phyloP scores from a whole-genome alignment of 2,888 invertebrate species.

The Ophonus ardosiacus region DNA sequence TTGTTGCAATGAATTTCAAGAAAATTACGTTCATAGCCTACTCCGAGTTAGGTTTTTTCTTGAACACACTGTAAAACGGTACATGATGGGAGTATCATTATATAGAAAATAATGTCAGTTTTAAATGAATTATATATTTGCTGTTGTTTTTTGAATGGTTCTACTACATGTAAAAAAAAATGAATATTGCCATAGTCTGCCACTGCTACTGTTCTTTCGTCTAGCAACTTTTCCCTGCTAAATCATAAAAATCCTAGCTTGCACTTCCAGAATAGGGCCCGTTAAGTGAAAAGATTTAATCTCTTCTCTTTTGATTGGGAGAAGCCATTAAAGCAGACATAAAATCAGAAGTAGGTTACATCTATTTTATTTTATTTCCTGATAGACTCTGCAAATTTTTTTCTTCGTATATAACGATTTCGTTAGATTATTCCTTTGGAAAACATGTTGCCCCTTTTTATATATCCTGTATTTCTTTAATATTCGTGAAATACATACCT shows the following conservation, averaged over 20 bases:
- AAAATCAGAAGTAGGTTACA: slow-evolving; percentile 16
- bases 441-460: background rate
- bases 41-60: too few relatives aligned
- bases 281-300: slow-evolving; percentile 42
- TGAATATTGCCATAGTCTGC: background rate
- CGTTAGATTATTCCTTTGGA: background rate
- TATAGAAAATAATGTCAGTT: too few relatives aligned
- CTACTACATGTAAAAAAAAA: too few relatives aligned
- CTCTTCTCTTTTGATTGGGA: slow-evolving; percentile 29
- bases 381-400: background rate
- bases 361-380: background rate
- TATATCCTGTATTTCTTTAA: too few relatives aligned
- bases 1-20: too few relatives aligned
- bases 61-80: too few relatives aligned
- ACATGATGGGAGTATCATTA: too few relatives aligned
- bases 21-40: too few relatives aligned
- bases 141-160: too few relatives aligned
- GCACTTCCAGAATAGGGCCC: slow-evolving; percentile 23
- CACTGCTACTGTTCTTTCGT: background rate
- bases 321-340: slow-evolving; percentile 18
- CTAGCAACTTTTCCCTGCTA: background rate
- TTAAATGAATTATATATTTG: too few relatives aligned
- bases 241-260: slow-evolving; percentile 34
- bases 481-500: too few relatives aligned
- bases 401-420: background rate